Percentiles rank a stretch among this genome's conserved stretches.
These are phyloP conservation scores for Hippopotamus amphibius DNA, from an alignment of 2,113 vertebrate genomes.

Conservation along the genomic window DNA sequence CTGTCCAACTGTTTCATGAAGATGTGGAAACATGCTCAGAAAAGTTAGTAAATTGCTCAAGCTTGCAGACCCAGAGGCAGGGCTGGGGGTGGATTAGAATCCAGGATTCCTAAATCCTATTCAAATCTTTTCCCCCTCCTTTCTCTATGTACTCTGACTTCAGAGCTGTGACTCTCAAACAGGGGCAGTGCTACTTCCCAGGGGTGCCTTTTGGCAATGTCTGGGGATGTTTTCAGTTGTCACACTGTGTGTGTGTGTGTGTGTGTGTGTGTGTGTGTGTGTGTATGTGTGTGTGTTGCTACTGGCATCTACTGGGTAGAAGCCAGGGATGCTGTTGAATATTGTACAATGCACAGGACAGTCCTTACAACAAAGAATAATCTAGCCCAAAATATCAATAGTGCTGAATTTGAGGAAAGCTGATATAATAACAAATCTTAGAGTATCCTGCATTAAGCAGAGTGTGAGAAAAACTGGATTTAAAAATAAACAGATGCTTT, in stretches of 20 bases:
- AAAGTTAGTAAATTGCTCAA: background rate
- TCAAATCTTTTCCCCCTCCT: fast-evolving
- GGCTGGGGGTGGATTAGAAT: background rate
- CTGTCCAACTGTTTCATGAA: background rate
- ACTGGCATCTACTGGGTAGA: background rate
- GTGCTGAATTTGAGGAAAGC: background rate
- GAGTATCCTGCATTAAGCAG: background rate
- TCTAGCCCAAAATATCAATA: background rate
- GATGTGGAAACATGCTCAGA: background rate
- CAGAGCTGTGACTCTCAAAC: background rate
- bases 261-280: no score
- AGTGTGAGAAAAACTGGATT: background rate
- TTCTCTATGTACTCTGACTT: background rate
- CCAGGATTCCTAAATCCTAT: background rate
- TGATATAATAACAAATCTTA: background rate
- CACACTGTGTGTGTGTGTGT: background rate
- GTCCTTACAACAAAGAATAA: background rate
- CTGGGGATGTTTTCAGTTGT: background rate
- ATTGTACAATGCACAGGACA: background rate
- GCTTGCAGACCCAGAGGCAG: background rate
- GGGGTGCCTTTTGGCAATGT: background rate
- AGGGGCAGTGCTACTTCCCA: background rate
- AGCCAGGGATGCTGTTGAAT: background rate
- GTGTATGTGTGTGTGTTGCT: background rate
- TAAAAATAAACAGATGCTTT: background rate